Evolutionary conservation across 2,797 vertebrate genomes (phyloP), one percentile per base, ranked within the genome.

Genomic region (Poecilia gillii): DNA sequence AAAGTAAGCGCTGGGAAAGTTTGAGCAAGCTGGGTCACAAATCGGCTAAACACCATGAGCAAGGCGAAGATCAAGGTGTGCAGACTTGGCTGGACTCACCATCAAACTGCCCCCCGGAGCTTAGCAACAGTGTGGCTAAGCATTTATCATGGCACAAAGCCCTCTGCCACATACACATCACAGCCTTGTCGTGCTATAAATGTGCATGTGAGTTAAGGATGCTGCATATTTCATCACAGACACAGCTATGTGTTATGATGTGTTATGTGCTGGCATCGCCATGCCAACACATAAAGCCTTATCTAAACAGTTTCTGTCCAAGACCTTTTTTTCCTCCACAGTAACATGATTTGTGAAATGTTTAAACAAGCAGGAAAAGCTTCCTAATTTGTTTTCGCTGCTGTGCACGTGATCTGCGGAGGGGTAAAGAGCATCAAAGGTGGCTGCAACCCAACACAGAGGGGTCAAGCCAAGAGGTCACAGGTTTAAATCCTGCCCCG

Each of bases 401-500:
- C 74, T 81, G 70, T 79, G 77, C 31, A 20, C 28, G 73, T 73
- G 66, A 66, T 75, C 79, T 73, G n/a, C 53, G n/a, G 66, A 55
- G 78, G 78, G 74, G 81, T 31, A 46, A 74, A 78, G 78, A 85
- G 85, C 90, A 91, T 93, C 89, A 93, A 94, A 92, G 90, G 89
- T 88, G 88, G 89, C 81, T 86, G 87, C 87, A 88, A 89, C 83
- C 81, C 81, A 90, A 92, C 88, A 87, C 74, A 72, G 72, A 31
- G 36, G 87, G 92, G 92, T 93, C 92, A 89, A 81, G 89, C 83
- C 81, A 1, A 68, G 78, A 68, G 92, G 92, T 93, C 90, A 45
- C 78, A 49, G 91, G 93, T 93, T 95, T 92, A 95, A 95, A 94
- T 91, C 93, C 82, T 80, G 92, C 92, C 93, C 86, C 82, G 74